Base-by-base conservation (phyloP, 2,797 vertebrate species). In the Sebastes steindachneri region DNA sequence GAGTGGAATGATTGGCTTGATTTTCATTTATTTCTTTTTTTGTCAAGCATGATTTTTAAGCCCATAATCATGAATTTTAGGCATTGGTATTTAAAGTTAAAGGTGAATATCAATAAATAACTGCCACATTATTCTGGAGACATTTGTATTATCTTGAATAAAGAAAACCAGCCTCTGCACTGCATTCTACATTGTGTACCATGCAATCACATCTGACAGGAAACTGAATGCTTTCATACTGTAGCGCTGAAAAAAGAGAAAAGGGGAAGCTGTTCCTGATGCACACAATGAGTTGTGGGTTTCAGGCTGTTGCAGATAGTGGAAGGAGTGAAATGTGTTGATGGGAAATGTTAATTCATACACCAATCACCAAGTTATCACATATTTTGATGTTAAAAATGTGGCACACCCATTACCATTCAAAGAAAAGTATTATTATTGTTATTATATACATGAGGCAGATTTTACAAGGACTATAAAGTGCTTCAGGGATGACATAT, bases 51-150 rank as follows among this genome's bases (percentile, higher is more conserved):
- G 33, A 31, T 54, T 75, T 73, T 65, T 1, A 48, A 69, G 9
- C 4, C 41, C 21, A 70, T 54, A 48, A 54, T 35, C 3, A 7
- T 59, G 25, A 0, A 37, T 54, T 68, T 23, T 25, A 37, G 17
- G 1, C 9, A 21, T 26, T 35, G 21, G 7, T 72, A 31, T 71
- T 69, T 51, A 62, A 28, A 63, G 12, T 60, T n/a, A 19, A 59
- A 76, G 19, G 14, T 77, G 31, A 77, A 53, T 62, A 29, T 72
- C 8, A 72, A 73, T 68, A 72, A 69, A 79, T 19, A 75, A 53
- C 23, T 67, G 35, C 21, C 26, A 35, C 9, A 55, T 62, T 14
- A 2, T 41, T 54, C 19, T 41, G 12, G 9, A 57, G 3, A 33
- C 6, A 51, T 74, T 51, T 73, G 14, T 7, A 29, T 51, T 75